Base-by-base conservation (phyloP, 64 coral and sea anemone genomes). In the Acropora yongei region DNA sequence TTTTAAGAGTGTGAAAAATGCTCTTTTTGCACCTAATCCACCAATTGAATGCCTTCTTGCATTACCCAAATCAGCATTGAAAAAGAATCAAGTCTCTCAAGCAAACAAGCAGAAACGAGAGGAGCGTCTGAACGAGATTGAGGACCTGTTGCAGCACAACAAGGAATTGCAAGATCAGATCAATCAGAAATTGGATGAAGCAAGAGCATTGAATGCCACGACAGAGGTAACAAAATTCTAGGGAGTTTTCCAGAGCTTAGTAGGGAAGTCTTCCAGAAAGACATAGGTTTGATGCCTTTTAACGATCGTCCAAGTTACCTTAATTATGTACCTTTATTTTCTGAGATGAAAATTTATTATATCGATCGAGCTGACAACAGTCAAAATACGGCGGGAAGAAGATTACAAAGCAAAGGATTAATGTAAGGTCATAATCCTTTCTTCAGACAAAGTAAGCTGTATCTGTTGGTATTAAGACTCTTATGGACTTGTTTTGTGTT, bases 21-120 rank as follows among this genome's bases (percentile, higher is more conserved):
- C 68, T 30, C 6, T 3, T 17, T 13, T 68, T 68, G 11, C 4
- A 20, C 18, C 17, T 4, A 2, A 2, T 13, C 8, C 17, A 11
- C 8, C 2, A 17, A 66, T 17, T 66, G 1, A 13, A 11, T 66
- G 61, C 2, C 2, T 11, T 11, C 2, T 71, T 71, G 19, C 9
- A 10, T 71, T 5, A 48, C 72, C 44, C 47, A 4, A 48, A 83
- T 46, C 57, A 83, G 82, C 47, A 83, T 57, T 83, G 0, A 97
- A 97, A 11, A 94, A 94, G 46, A 93, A 89, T 51, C 74, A 91
- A 44, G 83, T 76, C 8, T 85, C 95, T 41, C 95, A 94, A 69
- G 92, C 93, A 60, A 97, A 97, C 83, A 97, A 97, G 79, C 17
- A 80, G 66, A 97, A 97, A 61, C 80, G 95, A 82, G 79, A 93